Base-by-base conservation (phyloP, 2,888 invertebrate genomes). In the Sarcophaga rosellei region DNA sequence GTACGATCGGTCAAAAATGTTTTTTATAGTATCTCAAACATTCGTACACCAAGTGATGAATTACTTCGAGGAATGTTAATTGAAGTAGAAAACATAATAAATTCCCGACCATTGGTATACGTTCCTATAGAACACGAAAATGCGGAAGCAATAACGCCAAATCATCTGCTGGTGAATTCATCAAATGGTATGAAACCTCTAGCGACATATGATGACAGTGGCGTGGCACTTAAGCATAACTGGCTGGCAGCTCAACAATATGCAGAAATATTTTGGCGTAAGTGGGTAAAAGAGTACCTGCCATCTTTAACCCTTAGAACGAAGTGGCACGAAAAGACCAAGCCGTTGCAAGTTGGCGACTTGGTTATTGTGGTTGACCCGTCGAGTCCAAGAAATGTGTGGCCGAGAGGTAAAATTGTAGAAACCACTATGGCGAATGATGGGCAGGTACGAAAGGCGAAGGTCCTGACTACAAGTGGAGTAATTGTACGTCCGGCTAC, bases 131-230 rank as follows among this genome's bases (percentile, higher is more conserved):
- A 75, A 4, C 15, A 83, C 85, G 63, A 80, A 72, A 63, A 88
- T 81, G 73, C 74, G 72, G 87, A 89, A 80, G 87, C 88, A 0
- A 68, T 90, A 35, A 89, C 90, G 10, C 88, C 89, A 3, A 90
- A 90, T 65, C 89, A 90, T 77, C 87, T 90, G 69, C 77, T 90
- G 57, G 35, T 87, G 53, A 81, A 87, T 20, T 80, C 81, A 25
- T 86, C 88, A 25, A 85, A 68, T 53, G 83, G 87, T n/a, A 70
- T 72, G 68, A 86, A 84, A 77, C 86, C 84, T 17, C 59, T 83
- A 15, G 84, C 87, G 12, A 57, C 53, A 47, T 84, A 61, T n/a
- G 76, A 53, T 11, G 85, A 86, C 57, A 77, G 85, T 1, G 81
- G 74, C 2, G 21, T 72, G 61, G 59, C 70, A 45, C n/a, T n/a